Percentiles rank a stretch among this genome's conserved stretches.
These are phyloP conservation scores for Notocelia uddmanniana DNA, from an alignment of 2,888 invertebrate species.

Conservation along the genomic window DNA sequence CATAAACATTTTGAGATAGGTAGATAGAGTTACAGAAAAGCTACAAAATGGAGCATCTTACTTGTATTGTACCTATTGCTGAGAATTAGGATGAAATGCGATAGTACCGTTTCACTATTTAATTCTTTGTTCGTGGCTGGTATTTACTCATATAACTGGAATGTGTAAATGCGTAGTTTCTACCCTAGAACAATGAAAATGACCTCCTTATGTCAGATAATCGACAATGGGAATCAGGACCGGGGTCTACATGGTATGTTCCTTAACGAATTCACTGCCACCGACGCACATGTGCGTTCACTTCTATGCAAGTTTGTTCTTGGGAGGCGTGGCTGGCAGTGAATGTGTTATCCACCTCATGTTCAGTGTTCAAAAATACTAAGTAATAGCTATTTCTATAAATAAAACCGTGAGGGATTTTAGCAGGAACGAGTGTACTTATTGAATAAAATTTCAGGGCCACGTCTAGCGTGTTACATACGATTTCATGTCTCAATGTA, in stretches of 20 bases:
- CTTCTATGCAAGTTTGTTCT: no score
- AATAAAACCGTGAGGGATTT: not conserved
- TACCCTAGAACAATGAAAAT: no score
- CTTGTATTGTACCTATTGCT: not conserved
- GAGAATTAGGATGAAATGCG: not conserved
- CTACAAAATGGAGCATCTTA: not conserved
- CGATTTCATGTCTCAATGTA: constrained; percentile 62
- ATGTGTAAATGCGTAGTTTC: not conserved
- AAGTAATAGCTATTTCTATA: no score
- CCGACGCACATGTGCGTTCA: no score
- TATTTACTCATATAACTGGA: not conserved
- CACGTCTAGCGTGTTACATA: constrained; percentile 68
- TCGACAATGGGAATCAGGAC: no score
- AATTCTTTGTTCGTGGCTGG: not conserved
- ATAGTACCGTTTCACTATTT: not conserved
- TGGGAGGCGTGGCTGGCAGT: no score
- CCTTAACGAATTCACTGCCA: no score
- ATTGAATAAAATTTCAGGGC: constrained; percentile 64
- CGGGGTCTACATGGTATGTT: not conserved
- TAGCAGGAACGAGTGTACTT: not conserved
- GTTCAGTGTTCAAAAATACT: no score
- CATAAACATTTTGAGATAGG: no score
- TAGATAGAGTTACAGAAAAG: no score
- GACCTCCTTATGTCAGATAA: no score
- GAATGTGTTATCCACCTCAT: not conserved